phyloP scores from a whole-genome alignment of 2,797 vertebrate genomes.

The Avahi laniger region DNA sequence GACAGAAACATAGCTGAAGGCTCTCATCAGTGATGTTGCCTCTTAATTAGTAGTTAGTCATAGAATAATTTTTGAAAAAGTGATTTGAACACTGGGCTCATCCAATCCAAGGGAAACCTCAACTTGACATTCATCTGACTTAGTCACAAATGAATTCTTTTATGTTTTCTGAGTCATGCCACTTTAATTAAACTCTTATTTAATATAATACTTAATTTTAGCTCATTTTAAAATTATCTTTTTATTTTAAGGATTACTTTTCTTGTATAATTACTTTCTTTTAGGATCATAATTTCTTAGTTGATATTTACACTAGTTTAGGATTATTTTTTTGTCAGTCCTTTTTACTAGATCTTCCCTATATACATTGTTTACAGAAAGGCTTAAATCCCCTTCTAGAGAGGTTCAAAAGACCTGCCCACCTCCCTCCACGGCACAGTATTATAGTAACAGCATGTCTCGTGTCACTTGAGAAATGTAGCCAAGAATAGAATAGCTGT shows the following conservation, averaged over 20 bases:
- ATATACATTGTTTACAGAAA: slow-evolving; percentile 29
- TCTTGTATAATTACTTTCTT: slow-evolving; percentile 45
- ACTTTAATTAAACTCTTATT: slow-evolving; percentile 53
- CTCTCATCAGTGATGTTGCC: slow-evolving; percentile 5
- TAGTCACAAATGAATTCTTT: slow-evolving; percentile 43
- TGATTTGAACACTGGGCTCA: not conserved
- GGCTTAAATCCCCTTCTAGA: not conserved
- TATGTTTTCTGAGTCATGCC: slow-evolving; percentile 39
- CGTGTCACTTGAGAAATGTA: not conserved
- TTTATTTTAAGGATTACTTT: not conserved
- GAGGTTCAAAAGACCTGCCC: not conserved
- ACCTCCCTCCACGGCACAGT: not conserved
- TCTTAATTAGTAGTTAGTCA: slow-evolving; percentile 52
- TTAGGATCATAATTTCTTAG: not conserved
- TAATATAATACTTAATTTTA: slow-evolving; percentile 49
- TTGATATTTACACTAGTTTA: not conserved
- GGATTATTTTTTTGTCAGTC: not conserved
- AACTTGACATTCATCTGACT: slow-evolving; percentile 21
- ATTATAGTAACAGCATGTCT: not conserved
- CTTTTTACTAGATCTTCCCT: not conserved
- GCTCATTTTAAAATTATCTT: slow-evolving; percentile 48
- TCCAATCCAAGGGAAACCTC: slow-evolving; percentile 24
- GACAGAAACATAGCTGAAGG: not conserved
- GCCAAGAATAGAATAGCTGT: not conserved
- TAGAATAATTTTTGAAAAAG: slow-evolving; percentile 30